Evolutionary conservation across 2,888 invertebrate species (phyloP).

Genomic region (Caenorhabditis japonica): DNA sequence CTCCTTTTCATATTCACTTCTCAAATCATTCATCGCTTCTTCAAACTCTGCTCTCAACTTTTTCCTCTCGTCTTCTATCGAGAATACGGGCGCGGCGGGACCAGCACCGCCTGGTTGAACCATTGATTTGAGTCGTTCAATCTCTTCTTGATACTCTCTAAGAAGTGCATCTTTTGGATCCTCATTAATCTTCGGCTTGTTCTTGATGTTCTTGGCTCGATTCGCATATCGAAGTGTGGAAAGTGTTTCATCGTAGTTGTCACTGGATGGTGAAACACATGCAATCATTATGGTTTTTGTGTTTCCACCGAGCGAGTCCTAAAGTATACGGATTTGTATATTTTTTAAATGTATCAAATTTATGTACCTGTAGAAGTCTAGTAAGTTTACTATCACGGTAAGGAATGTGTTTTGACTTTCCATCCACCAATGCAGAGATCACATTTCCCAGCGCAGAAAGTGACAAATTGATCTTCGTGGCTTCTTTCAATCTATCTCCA

Average conservation of each 20-base stretch:
- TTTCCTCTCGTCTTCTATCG: slow-evolving; percentile 78
- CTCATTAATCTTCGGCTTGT: slow-evolving; percentile 98
- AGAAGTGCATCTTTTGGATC: slow-evolving; percentile 91
- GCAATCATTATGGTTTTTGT: slow-evolving; percentile 99
- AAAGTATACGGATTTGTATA: too few species aligned
- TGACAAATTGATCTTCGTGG: slow-evolving; percentile 96
- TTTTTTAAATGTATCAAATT: too few species aligned
- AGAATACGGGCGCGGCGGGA: slow-evolving; percentile 30
- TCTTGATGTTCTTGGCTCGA: slow-evolving; percentile 97
- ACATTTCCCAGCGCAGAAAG: slow-evolving; percentile 97
- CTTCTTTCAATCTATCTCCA: slow-evolving; percentile 83
- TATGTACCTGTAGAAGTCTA: slow-evolving; percentile 88
- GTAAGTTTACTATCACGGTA: slow-evolving; percentile 98
- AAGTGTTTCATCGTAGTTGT: slow-evolving; percentile 95
- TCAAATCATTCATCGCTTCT: slow-evolving; percentile 81
- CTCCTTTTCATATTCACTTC: slow-evolving; percentile 79
- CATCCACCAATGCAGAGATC: slow-evolving; percentile 96
- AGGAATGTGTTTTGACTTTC: slow-evolving; percentile 95
- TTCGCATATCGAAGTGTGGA: slow-evolving; percentile 86
- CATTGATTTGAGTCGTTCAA: slow-evolving; percentile 83
- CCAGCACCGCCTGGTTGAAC: slow-evolving; percentile 73
- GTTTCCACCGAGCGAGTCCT: slow-evolving; percentile 96
- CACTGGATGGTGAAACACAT: slow-evolving; percentile 95
- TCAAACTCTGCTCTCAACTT: slow-evolving; percentile 81
- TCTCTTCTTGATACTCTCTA: slow-evolving; percentile 88